Percentiles rank a stretch among this genome's conserved stretches.
phyloP scores from a whole-genome alignment of 2,797 vertebrate species.

The Falco naumanni region DNA sequence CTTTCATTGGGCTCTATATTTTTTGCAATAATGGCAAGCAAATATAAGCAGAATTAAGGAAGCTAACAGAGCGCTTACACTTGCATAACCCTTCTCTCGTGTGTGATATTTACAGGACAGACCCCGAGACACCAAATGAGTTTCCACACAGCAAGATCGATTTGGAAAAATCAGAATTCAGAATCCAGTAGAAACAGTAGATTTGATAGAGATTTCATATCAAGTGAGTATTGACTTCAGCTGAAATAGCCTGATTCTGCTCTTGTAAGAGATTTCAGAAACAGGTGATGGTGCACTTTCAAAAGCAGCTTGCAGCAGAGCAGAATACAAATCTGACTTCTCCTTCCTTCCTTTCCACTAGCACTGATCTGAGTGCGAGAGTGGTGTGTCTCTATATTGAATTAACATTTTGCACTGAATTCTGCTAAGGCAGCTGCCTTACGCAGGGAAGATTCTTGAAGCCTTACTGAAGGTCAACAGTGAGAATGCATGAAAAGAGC shows the following conservation, averaged over 20 bases:
- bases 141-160: rapidly evolving
- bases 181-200: not conserved
- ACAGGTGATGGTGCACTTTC: not conserved
- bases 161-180: not conserved
- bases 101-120: not conserved
- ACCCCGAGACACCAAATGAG: not conserved
- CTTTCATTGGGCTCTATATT: not conserved
- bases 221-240: not conserved
- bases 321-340: not conserved
- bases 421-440: not conserved
- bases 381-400: not conserved
- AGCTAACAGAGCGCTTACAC: not conserved
- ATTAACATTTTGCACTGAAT: not conserved
- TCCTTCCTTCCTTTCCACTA: not conserved
- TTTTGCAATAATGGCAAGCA: not conserved
- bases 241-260: not conserved
- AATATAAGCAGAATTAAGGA: not conserved
- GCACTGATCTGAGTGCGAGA: not conserved
- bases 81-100: not conserved
- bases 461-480: not conserved
- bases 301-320: not conserved
- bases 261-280: not conserved
- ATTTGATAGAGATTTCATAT: not conserved
- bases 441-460: not conserved
- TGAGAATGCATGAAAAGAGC: conserved; percentile 11